Percentiles rank a stretch among this genome's conserved stretches.
Evolutionary conservation across 2,113 vertebrate genomes (phyloP).

Genomic region (Copsychus sechellarum): DNA sequence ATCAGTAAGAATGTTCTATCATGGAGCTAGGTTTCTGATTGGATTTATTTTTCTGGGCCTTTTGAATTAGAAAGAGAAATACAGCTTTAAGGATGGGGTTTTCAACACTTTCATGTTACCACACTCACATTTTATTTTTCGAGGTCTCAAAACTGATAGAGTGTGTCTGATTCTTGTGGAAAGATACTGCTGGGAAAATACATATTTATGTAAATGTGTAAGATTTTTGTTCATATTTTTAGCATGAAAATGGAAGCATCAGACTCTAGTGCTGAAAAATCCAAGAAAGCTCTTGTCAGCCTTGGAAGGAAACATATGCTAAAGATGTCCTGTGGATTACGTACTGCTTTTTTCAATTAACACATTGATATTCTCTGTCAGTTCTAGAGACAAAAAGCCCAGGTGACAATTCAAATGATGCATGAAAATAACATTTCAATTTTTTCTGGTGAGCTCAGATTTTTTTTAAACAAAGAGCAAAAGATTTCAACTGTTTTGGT

Average conservation of each 20-base stretch:
- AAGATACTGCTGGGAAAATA: constrained; percentile 6
- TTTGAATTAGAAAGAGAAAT: constrained; percentile 23
- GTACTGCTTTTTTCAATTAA: constrained; percentile 52
- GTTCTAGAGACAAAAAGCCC: constrained; percentile 33
- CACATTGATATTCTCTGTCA: constrained; percentile 27
- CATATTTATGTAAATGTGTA: background rate
- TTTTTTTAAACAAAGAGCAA: background rate
- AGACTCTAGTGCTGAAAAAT: background rate
- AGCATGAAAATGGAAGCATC: background rate
- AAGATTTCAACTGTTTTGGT: background rate
- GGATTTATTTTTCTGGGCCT: constrained; percentile 34
- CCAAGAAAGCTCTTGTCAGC: constrained; percentile 17
- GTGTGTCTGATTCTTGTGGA: background rate
- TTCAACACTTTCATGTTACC: background rate
- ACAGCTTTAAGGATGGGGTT: background rate
- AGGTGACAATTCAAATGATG: constrained; percentile 41
- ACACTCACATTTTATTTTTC: background rate
- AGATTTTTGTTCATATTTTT: constrained; percentile 14
- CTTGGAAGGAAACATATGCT: constrained; percentile 51
- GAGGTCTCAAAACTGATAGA: background rate
- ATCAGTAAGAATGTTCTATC: constrained; percentile 48
- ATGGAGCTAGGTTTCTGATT: constrained; percentile 25
- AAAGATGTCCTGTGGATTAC: constrained; percentile 9
- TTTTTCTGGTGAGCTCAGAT: background rate
- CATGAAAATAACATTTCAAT: constrained; percentile 11